Percentiles rank a stretch among this genome's conserved stretches.
Evolutionary conservation across 92 coral and sea anemone genomes (phyloP).

Genomic region (Porites rus): DNA sequence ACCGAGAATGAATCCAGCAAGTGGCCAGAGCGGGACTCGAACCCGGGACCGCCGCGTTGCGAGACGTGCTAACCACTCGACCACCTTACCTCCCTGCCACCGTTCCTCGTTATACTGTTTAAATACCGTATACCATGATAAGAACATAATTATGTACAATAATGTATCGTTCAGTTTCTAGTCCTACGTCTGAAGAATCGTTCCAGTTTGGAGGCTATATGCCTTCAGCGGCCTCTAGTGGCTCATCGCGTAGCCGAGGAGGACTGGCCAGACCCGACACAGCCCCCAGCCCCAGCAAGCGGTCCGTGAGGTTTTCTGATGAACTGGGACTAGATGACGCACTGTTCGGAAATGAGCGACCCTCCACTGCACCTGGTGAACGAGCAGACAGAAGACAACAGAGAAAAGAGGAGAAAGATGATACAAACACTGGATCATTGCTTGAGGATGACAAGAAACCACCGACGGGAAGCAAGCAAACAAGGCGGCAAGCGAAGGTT

Average conservation of each 20-base stretch:
- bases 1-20: too few species aligned
- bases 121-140: too few species aligned
- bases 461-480: background rate
- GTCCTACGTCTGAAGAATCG: constrained; percentile 86
- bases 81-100: too few species aligned
- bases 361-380: constrained; percentile 90
- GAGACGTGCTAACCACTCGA: too few species aligned
- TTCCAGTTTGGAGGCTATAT: constrained; percentile 97
- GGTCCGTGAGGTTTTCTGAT: constrained; percentile 95
- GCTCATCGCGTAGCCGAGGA: constrained; percentile 80
- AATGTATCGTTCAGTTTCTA: constrained; percentile 44
- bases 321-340: constrained; percentile 94
- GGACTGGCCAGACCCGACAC: constrained; percentile 92
- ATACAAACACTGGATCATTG: constrained; percentile 18
- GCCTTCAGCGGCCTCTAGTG: constrained; percentile 88
- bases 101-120: too few species aligned
- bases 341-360: constrained; percentile 66
- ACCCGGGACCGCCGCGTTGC: too few species aligned
- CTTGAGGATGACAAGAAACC: constrained; percentile 43
- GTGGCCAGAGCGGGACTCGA: too few species aligned
- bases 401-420: constrained; percentile 46
- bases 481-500: background rate
- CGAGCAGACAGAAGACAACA: constrained; percentile 62
- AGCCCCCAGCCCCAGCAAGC: constrained; percentile 80
- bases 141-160: too few species aligned